Percentiles rank a stretch among this genome's conserved stretches.
Evolutionary conservation across 2,888 invertebrate genomes (phyloP).

Genomic region (Ornithoptera alexandrae): DNA sequence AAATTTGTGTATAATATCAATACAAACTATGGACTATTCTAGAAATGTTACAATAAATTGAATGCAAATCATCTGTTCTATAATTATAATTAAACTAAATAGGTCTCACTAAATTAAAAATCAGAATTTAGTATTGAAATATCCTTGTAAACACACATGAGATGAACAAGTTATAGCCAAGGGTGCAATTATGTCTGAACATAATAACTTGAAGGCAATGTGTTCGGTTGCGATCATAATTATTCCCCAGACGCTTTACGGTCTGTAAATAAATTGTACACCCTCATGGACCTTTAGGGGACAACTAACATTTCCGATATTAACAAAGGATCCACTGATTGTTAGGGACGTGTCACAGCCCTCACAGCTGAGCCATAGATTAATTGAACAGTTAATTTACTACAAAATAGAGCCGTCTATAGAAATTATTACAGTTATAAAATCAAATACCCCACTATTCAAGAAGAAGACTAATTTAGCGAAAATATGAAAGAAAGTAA

Average conservation of each 20-base stretch:
- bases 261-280: conserved; percentile 16
- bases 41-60: no score
- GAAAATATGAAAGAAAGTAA: conserved; percentile 1
- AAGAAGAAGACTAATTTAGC: neutral
- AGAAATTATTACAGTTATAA: no score
- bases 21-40: no score
- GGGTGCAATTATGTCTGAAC: conserved; percentile 14
- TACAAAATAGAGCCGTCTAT: no score
- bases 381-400: conserved; percentile 7
- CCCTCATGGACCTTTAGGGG: neutral
- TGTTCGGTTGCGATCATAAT: conserved; percentile 13
- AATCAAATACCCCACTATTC: no score
- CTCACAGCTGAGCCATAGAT: neutral
- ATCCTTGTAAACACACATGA: neutral
- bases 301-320: conserved; percentile 6
- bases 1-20: no score
- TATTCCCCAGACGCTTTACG: conserved; percentile 8
- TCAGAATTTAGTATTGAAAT: no score
- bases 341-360: neutral
- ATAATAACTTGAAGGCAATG: conserved; percentile 7
- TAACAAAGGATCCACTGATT: conserved; percentile 9
- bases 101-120: no score
- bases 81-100: no score
- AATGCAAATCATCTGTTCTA: no score
- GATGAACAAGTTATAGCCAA: conserved; percentile 8